Base-by-base conservation (phyloP, 2,797 vertebrate species). In the Cyprinodon diabolis region DNA sequence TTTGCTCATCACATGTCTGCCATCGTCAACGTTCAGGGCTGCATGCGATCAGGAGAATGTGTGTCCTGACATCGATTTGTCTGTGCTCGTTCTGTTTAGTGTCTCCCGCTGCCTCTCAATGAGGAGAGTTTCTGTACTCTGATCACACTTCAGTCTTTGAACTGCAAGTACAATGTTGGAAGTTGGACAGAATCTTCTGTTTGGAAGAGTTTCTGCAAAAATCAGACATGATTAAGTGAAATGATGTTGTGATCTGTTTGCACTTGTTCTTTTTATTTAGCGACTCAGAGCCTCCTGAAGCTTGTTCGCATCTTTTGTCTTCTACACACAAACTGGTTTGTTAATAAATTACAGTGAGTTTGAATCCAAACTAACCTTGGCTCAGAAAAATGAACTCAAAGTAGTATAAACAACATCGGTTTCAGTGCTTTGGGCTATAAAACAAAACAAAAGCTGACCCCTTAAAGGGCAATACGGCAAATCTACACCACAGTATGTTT, bases 11-110 rank as follows among this genome's bases (percentile, higher is more conserved):
- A 91, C 85, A 79, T 70, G 86, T 92, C 84, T 56, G 79, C 89
- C 90, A 85, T 90, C 54, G 63, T 89, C 84, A 71, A 43, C 6
- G 83, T 89, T 49, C 79, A 72, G 11, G 86, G 87, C 80, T 93
- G 95, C 95, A 96, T 96, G 95, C 83, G 6, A 76, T 68, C 78
- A 72, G 88, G 79, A 84, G 85, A 90, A 86, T 88, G 90, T 90
- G 83, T 92, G 87, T 91, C 81, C 82, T 60, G 47, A 81, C 92
- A 94, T 94, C 92, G 92, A 95, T 94, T 92, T 93, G 92, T 93
- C 82, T 92, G 87, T 93, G 81, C 77, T 90, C 83, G 80, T 86
- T 90, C 89, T 91, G 75, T 79, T 75, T 80, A 15, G 66, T 87
- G 68, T 71, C 68, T 77, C 77, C 77, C 74, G 66, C 85, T 9